Evolutionary conservation across 2,113 vertebrate species (phyloP), one percentile per base, ranked within the genome.

Genomic region (Panthera uncia): DNA sequence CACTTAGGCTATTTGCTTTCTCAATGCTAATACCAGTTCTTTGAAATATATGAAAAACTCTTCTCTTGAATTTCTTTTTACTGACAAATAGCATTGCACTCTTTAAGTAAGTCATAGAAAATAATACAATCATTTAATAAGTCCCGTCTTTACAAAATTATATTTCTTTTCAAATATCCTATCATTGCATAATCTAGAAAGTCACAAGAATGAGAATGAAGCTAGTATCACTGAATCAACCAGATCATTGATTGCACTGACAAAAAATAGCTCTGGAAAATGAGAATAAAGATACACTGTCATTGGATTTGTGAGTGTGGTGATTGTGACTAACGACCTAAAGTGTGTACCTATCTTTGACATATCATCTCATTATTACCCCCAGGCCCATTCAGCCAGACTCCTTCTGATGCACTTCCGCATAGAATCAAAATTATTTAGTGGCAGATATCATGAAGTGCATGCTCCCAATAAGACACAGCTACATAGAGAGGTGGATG

Each of bases 151-250:
- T 78, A 94, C 14, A 83, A 81, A 91, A 50, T 25, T 80, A 4
- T 79, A 87, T 90, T 91, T 89, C 83, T 61, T 71, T 93, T 66
- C 41, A 97, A 93, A 90, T 89, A 94, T 27, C n/a, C 38, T 96
- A 16, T 91, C 15, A 86, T 52, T 79, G 15, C 3, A 38, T 96
- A 95, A 95, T 87, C 33, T 92, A 3, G 10, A 95, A 83, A 48
- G 25, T 61, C 84, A 13, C 4, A 80, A 80, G 4, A 68, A 21
- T 68, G 4, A 93, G 15, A 73, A 93, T 57, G 91, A 97, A 97
- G 33, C 23, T 83, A 57, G 9, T 48, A 66, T 74, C 16, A 90
- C 73, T 41, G n/a, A 61, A 48, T 89, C 31, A 81, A 89, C 45
- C 96, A 33, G 7, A 45, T 90, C 83, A 90, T 18, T 73, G 10